Conservation (phyloP, 2,888 invertebrate genomes). For the Sipunculus nudus region DNA sequence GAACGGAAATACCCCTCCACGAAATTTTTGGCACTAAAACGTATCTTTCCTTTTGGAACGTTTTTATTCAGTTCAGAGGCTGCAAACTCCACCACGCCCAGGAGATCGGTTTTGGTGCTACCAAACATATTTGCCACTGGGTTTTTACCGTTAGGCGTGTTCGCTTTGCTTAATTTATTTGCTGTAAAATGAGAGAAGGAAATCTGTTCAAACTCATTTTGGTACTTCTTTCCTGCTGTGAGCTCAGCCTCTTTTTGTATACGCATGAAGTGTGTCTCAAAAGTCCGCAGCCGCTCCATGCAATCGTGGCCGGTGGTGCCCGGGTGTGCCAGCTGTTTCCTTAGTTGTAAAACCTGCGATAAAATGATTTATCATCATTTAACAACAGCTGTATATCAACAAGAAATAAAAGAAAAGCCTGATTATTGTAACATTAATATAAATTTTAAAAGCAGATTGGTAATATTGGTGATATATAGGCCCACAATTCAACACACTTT, state of each 20-base stretch:
- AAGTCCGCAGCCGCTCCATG: background rate
- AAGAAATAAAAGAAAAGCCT: too few species aligned
- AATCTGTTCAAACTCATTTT: constrained; percentile 80
- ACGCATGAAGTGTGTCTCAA: constrained; percentile 12
- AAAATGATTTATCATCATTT: too few species aligned
- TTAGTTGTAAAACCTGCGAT: too few species aligned
- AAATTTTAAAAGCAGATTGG: too few species aligned
- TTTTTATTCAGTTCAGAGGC: constrained; percentile 71
- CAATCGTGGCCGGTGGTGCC: background rate
- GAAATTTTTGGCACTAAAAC: constrained; percentile 77
- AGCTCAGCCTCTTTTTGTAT: constrained; percentile 42
- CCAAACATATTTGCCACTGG: constrained; percentile 83
- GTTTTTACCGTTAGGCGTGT: constrained; percentile 78
- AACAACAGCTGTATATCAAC: too few species aligned
- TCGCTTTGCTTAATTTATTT: constrained; percentile 77
- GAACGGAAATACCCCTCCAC: constrained; percentile 78
- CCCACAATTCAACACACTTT: too few species aligned
- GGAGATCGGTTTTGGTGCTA: constrained; percentile 76
- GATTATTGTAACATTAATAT: too few species aligned
- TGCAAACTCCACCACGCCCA: constrained; percentile 75
- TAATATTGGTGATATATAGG: too few species aligned
- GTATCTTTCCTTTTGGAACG: constrained; percentile 7
- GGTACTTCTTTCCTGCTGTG: constrained; percentile 72
- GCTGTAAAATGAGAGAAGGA: constrained; percentile 79
- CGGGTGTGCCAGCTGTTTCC: too few species aligned